These are phyloP conservation scores for Drosophila limbata DNA, from an alignment of 2,888 invertebrate genomes.

Conservation along the genomic window DNA sequence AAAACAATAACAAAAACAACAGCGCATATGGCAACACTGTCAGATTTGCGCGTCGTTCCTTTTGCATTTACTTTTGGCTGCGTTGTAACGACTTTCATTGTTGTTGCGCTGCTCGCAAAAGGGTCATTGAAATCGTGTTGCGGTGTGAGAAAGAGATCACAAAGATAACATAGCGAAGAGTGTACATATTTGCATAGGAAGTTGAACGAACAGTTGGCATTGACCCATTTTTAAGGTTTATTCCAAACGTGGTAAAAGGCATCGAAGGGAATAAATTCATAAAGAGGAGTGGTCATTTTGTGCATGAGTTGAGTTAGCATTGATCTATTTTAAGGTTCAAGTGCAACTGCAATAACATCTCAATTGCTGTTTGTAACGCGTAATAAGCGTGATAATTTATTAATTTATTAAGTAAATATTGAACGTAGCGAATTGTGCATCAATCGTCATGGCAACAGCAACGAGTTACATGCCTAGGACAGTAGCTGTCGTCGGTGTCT, in stretches of 20 bases:
- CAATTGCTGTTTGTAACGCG: background rate
- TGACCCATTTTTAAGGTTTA: conserved; percentile 61
- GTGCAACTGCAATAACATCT: conserved; percentile 26
- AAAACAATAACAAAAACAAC: conserved; percentile 17
- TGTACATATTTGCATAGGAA: conserved; percentile 10
- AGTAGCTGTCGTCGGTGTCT: conserved; percentile 18
- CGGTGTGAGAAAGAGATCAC: conserved; percentile 7
- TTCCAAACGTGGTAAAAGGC: background rate
- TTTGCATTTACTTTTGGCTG: conserved; percentile 37
- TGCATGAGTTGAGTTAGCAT: background rate
- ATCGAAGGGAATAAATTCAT: background rate
- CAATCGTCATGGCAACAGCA: conserved; percentile 56
- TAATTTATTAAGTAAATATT: conserved; percentile 28
- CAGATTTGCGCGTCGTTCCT: conserved; percentile 20
- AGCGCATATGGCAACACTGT: conserved; percentile 32
- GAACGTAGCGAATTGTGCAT: conserved; percentile 18
- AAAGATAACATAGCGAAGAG: conserved; percentile 9
- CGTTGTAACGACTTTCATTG: conserved; percentile 4
- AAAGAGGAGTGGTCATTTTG: background rate
- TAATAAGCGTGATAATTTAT: conserved; percentile 15
- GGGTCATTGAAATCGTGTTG: conserved; percentile 21
- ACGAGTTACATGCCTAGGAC: conserved; percentile 52
- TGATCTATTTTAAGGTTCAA: background rate
- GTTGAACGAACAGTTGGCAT: conserved; percentile 65
- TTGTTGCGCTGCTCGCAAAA: conserved; percentile 10